Conservation (phyloP, 2,888 invertebrate genomes). For the Aporophyla lueneburgensis region DNA sequence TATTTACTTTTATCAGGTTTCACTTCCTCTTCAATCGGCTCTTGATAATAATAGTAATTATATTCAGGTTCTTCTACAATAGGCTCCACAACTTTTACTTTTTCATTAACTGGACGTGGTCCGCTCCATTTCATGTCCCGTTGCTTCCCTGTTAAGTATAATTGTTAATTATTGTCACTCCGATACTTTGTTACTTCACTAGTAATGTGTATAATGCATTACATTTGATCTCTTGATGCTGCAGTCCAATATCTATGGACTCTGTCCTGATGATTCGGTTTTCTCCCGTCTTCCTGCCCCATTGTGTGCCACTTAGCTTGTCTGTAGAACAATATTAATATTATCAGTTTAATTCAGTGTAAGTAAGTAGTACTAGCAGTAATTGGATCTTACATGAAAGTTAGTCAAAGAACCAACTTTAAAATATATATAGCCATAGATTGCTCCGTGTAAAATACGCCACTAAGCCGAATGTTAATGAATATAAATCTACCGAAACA, state of each 20-base stretch:
- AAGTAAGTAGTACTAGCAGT: background rate
- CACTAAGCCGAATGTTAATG: too few species aligned
- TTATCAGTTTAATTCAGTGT: background rate
- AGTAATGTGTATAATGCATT: background rate
- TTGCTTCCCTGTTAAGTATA: slow-evolving; percentile 37
- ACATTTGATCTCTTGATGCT: slow-evolving; percentile 35
- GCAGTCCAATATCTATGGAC: slow-evolving; percentile 15
- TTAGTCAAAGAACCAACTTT: background rate
- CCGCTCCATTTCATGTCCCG: slow-evolving; percentile 32
- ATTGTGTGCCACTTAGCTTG: slow-evolving; percentile 5
- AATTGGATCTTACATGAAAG: background rate
- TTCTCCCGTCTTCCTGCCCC: slow-evolving; percentile 47
- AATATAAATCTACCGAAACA: background rate
- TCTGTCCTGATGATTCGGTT: slow-evolving; percentile 32
- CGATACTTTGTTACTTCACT: background rate
- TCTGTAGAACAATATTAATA: slow-evolving; percentile 24
- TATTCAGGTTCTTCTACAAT: background rate
- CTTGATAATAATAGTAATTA: background rate
- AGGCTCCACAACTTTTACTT: background rate
- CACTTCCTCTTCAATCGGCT: background rate
- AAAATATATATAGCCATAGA: background rate
- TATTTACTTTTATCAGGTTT: slow-evolving; percentile 28
- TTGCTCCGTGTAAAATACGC: background rate
- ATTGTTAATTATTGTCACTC: background rate
- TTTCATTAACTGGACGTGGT: slow-evolving; percentile 16